Conservation (phyloP, 92 coral and sea anemone genomes). For the Metridium senile region DNA sequence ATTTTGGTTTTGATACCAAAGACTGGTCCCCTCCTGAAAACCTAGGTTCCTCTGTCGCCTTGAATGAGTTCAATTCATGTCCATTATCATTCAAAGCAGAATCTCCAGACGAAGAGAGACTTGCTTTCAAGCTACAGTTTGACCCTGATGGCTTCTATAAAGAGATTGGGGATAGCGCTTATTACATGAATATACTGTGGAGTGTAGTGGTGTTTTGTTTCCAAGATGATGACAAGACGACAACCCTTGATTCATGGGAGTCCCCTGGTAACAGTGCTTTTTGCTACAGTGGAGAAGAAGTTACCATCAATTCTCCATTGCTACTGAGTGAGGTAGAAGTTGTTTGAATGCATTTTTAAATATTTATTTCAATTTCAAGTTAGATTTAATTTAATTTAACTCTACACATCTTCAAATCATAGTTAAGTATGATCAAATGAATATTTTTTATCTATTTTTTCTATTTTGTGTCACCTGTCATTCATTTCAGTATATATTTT, state of each 20-base stretch:
- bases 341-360: not conserved
- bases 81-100: constrained; percentile 70
- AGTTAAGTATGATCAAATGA: too few species aligned
- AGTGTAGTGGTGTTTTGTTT: constrained; percentile 75
- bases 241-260: constrained; percentile 81
- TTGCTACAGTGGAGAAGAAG: constrained; percentile 91
- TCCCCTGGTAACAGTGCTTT: constrained; percentile 82
- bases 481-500: too few species aligned
- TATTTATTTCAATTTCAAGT: not conserved
- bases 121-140: constrained; percentile 79
- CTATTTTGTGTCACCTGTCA: too few species aligned
- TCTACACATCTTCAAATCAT: too few species aligned
- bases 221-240: constrained; percentile 74
- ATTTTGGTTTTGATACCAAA: constrained; percentile 86
- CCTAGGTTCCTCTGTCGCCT: constrained; percentile 52
- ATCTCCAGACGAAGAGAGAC: constrained; percentile 55
- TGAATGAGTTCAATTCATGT: constrained; percentile 61
- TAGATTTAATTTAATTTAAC: too few species aligned
- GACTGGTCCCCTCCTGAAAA: constrained; percentile 77
- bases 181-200: constrained; percentile 92
- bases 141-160: constrained; percentile 65
- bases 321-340: constrained; percentile 80
- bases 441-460: too few species aligned
- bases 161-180: constrained; percentile 87
- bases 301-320: constrained; percentile 63